Base-by-base conservation (phyloP, 2,797 vertebrate genomes). In the Argya squamiceps region DNA sequence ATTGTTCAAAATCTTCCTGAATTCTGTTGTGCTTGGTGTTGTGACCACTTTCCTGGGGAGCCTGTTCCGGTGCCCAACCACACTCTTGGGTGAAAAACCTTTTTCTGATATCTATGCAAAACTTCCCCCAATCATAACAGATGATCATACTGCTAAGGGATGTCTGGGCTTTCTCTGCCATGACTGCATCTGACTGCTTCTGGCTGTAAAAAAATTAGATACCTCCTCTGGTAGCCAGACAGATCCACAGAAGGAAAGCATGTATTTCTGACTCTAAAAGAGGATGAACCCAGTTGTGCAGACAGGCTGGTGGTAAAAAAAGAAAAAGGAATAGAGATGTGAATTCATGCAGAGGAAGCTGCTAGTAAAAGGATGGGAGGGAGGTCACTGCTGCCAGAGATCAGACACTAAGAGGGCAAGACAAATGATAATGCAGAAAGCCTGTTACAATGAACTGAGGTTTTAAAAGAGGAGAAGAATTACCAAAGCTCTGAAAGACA, bases 1-100 rank as follows among this genome's bases (percentile, higher is more conserved):
- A 15, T 23, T 50, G 13, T 29, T 44, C 37, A 65, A 50, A 37
- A 13, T 22, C 30, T 74, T 46, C 53, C 26, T 39, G 18, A 44
- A 22, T 13, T 47, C 34, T 27, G 21, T 10, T 8, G 26, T 4
- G 19, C 15, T 43, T 44, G 23, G 20, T 27, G 11, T 12, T 53
- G 26, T 67, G 24, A 46, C 14, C 6, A 19, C 26, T 74, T 41
- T 37, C 24, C 26, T 22, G 39, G 18, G 15, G 24, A 47, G 9
- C 27, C 37, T 37, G 6, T 58, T 44, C 15, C 29, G 50, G n/a
- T 23, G 34, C 21, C 32, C 30, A 36, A 1, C 4, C 12, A 41
- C 0, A 0, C 12, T 47, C 62, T 60, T 22, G 39, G 12, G 4
- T 23, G 12, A 34, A 67, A 32, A 22, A 9, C 22, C 15, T 30